Base-by-base conservation (phyloP, 92 coral and sea anemone species). In the Phymanthus crucifer region DNA sequence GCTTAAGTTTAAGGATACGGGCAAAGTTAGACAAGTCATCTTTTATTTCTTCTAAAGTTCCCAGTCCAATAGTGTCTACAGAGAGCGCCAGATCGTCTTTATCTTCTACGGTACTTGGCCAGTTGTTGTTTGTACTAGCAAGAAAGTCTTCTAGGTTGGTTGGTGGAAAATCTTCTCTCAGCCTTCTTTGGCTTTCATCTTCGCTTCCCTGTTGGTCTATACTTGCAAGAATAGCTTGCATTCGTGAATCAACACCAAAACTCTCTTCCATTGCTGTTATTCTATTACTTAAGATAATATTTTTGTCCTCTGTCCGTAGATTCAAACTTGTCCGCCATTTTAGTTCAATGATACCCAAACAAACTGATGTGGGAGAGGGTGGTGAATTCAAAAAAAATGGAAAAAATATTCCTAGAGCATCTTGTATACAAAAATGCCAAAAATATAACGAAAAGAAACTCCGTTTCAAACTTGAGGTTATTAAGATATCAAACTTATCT, bases 41-140 rank as follows among this genome's bases (percentile, higher is more conserved):
- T 85, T 83, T 87, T n/a, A 96, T 93, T 57, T 96, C 91, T 65
- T 93, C 94, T 37, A 95, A 85, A 77, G 95, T 88, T 52, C 98
- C 98, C 36, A 93, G 83, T 72, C 98, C 98, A 26, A 87, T 97
- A 34, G 93, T 81, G 48, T 91, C 88, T 0, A 89, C 86, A 21
- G 97, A 74, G 23, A 95, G 43, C 34, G 83, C 80, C 21, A 90
- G 80, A 32, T 89, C 80, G 26, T 80, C 82, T 71, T 84, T 77
- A 34, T 85, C 97, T 14, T 76, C 73, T 38, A 74, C 29, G 2
- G 78, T 66, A n/a, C 85, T 86, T 1, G 97, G 98, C 95, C 98
- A 93, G 7, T 78, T 21, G 90, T 91, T 67, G 71, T 48, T 0
- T 92, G 91, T 5, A 89, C 35, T 78, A 21, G 82, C 86, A 27